Conservation (phyloP, 2,797 vertebrate species). For the Chelmon rostratus region DNA sequence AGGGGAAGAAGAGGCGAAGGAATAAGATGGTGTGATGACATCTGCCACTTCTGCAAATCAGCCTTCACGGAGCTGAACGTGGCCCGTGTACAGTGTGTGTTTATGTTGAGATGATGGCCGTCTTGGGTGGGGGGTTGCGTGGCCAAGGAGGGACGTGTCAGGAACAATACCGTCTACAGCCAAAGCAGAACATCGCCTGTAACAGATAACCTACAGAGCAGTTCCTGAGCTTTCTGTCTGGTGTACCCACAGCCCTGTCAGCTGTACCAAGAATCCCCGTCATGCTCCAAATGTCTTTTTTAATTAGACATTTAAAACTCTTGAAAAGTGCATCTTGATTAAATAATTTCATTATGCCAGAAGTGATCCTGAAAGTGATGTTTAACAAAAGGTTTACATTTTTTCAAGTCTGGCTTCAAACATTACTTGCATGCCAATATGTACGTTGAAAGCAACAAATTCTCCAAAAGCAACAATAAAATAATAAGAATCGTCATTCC, state of each 20-base stretch:
- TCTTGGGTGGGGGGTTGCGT: background rate
- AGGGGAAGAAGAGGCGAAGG: background rate
- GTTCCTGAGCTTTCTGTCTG: background rate
- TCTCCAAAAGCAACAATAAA: background rate
- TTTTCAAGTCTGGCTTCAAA: background rate
- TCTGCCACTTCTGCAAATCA: conserved; percentile 31
- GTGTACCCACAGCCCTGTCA: background rate
- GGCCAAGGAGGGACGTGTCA: conserved; percentile 33
- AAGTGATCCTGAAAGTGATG: background rate
- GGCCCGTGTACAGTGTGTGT: conserved; percentile 40
- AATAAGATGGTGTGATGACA: conserved; percentile 14
- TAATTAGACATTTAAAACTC: background rate
- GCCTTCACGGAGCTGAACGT: conserved; percentile 14
- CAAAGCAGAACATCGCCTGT: conserved; percentile 8
- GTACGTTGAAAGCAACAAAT: background rate
- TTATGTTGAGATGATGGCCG: conserved; percentile 33
- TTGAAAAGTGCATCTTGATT: background rate
- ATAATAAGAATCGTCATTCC: background rate
- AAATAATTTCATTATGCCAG: background rate
- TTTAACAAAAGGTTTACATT: background rate
- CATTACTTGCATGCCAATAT: background rate
- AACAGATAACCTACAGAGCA: conserved; percentile 12
- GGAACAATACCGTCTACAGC: conserved; percentile 39
- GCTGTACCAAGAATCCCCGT: accelerated
- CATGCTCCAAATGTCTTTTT: background rate